Conservation (phyloP, 1,140 invertebrate genomes). For the Aphaenogaster rudis region DNA sequence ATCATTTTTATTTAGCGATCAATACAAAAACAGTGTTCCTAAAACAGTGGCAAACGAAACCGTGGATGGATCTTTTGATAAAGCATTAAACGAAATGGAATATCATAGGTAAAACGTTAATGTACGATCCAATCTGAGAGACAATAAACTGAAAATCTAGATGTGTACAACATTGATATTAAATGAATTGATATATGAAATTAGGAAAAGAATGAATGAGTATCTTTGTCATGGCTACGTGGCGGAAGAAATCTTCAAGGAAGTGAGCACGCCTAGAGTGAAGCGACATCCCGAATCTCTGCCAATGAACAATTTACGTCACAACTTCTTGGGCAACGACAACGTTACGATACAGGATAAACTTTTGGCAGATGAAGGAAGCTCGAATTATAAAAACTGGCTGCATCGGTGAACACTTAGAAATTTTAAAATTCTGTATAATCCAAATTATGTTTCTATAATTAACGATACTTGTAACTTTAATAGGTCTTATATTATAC, state of each 20-base stretch:
- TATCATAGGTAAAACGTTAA: conserved; percentile 88
- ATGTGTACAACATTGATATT: neutral
- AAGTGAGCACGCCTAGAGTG: conserved; percentile 86
- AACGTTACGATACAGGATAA: conserved; percentile 86
- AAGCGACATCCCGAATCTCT: conserved; percentile 85
- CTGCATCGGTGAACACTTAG: conserved; percentile 88
- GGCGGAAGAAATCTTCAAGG: conserved; percentile 90
- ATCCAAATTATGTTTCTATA: neutral
- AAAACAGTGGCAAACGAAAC: conserved; percentile 45
- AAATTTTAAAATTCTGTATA: conserved; percentile 7
- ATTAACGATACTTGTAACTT: neutral
- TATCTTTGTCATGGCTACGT: conserved; percentile 91
- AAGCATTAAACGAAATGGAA: conserved; percentile 88
- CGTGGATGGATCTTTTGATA: conserved; percentile 87
- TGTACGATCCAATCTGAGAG: neutral
- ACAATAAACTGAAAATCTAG: neutral
- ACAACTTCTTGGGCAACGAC: conserved; percentile 74
- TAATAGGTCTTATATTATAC: neutral
- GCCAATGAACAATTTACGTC: conserved; percentile 69
- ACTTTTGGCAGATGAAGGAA: conserved; percentile 89
- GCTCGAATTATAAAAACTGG: conserved; percentile 90
- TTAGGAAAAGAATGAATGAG: conserved; percentile 91
- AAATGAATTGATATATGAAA: neutral
- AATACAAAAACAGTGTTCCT: conserved; percentile 72
- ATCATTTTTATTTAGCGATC: conserved; percentile 86